Base-by-base conservation (phyloP, 2,888 invertebrate genomes). In the Euspilapteryx auroguttella region DNA sequence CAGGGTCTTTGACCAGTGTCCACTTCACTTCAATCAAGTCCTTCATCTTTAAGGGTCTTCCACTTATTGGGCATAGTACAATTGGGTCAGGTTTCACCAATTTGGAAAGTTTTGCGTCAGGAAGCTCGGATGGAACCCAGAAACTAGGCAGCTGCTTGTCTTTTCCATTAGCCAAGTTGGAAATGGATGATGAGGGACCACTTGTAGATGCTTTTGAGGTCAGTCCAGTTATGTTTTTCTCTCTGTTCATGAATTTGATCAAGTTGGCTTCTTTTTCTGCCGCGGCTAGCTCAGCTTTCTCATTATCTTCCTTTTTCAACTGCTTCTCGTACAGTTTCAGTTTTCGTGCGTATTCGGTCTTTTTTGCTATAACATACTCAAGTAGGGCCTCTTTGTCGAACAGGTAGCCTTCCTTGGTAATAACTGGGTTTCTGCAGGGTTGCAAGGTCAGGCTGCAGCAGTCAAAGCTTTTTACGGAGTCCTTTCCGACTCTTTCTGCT, bases 381-480 rank as follows among this genome's bases (percentile, higher is more conserved):
- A 99, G 65, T 43, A 99, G 92, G 2, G 96, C 90, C 78, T 98
- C 96, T 51, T 97, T 96, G 52, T 99, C 99, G 56, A 91, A 99
- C 8, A 99, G 75, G 55, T 86, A 93, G 0, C 99, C 99, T 49
- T 97, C 92, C 55, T 69, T 73, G 2, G 68, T 76, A 21, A 97
- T 78, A 1, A 97, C 91, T 14, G 97, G 96, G 61, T 92, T 85
- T 44, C 88, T 82, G 53, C 98, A 99, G 0, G 99, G 98, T 52
- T 99, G 99, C 33, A 99, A 71, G 2, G 95, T 96, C 30, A 99
- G 64, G 34, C 93, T 96, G 58, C 99, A 99, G 54, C 96, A 96
- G 62, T 99, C 99, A 57, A 98, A 99, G 51, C 89, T 93, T 34
- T 75, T 76, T 3, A 95, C 84, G 1, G 94, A 93, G 71, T 96